Base-by-base conservation (phyloP, 2,888 invertebrate species). In the Cremastinae sp. region DNA sequence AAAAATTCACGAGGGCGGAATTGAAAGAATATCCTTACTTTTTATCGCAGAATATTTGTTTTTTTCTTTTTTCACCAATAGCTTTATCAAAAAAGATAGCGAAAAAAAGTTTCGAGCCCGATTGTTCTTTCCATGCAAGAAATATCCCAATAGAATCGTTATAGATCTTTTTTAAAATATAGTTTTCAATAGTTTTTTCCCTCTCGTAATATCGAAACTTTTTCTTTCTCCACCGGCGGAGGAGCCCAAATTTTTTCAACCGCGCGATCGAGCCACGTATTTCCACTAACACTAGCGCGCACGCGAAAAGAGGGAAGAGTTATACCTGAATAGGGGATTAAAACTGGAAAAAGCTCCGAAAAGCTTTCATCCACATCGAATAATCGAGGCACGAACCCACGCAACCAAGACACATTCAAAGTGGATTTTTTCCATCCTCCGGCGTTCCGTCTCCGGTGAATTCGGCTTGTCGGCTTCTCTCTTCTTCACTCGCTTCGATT, bases 281-380 rank as follows among this genome's bases (percentile, higher is more conserved):
- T 22, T 53, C 45, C 53, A 53, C 34, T 10, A 45, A 54, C 70
- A 53, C 70, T 1, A 16, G 14, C 49, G 9, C 16, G 5, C 49
- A 12, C 20, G 16, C 18, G 7, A n/a, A 18, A 8, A 5, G 41
- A 58, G 0, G 10, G 38, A 9, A 43, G n/a, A 5, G 45, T 47
- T 61, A 58, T 71, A 73, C 38, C 66, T 54, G 45, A 62, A 62
- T 45, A 45, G 43, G 36, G 75, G 75, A 79, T 80, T 80, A 78
- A 79, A 79, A 79, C 77, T 71, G 79, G 74, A 69, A 79, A 80
- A 81, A 80, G 76, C 49, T 38, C 65, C 72, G 56, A 20, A 8
- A 54, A 56, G 54, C 38, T 38, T 28, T 38, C 58, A 62, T 79
- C 62, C 69, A 73, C 64, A 53, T 75, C 77, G 79, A 81, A 81